Evolutionary conservation across 2,888 invertebrate species (phyloP).

Genomic region (Aradus depressus): DNA sequence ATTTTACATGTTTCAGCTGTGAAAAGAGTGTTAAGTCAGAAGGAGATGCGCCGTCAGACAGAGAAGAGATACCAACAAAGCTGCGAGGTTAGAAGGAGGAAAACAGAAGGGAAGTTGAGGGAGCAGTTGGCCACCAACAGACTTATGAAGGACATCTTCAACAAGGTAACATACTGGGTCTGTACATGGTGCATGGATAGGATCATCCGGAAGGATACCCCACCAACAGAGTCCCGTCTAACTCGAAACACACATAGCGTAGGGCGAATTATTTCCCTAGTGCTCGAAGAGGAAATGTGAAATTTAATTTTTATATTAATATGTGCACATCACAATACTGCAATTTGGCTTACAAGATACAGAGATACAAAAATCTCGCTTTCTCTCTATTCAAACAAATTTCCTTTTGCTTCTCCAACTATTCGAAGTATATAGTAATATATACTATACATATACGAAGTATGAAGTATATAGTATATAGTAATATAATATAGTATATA

Average conservation of each 20-base stretch:
- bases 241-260: not conserved
- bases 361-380: no score
- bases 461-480: no score
- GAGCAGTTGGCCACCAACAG: conserved; percentile 54
- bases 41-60: conserved; percentile 49
- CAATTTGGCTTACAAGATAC: no score
- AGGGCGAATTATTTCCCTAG: no score
- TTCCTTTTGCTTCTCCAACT: no score
- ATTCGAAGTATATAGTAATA: no score
- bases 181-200: conserved; percentile 3
- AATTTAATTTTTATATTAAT: no score
- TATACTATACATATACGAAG: no score
- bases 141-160: conserved; percentile 63
- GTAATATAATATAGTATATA: no score
- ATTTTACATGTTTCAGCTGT: conserved; percentile 35
- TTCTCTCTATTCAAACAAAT: no score
- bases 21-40: conserved; percentile 42
- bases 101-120: conserved; percentile 47
- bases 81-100: conserved; percentile 58
- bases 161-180: conserved; percentile 45
- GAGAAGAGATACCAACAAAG: conserved; percentile 53
- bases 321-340: no score
- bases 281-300: no score
- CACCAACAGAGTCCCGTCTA: not conserved
- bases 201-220: not conserved